Base-by-base conservation (phyloP, 2,797 vertebrate genomes). In the Melanotaenia nigrans region DNA sequence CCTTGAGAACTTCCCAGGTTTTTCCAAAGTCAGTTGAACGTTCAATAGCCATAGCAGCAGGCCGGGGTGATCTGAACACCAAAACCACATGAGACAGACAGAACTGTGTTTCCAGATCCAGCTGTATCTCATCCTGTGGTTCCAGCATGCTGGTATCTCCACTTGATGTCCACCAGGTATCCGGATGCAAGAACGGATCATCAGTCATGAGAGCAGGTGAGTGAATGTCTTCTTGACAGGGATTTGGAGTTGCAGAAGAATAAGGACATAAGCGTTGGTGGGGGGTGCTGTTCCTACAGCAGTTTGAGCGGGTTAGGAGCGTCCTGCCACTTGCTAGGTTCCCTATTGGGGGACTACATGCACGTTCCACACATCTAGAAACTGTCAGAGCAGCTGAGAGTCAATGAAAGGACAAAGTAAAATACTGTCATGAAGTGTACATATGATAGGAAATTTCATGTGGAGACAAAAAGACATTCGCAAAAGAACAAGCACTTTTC, bases 121-220 rank as follows among this genome's bases (percentile, higher is more conserved):
- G 72, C 38, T 77, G 92, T 83, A 97, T 95, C 88, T 94, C 95
- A 35, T 96, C 94, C 63, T 92, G 90, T 51, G 70, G 63, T 45
- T 3, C 51, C 63, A 61, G 55, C 16, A 0, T 2, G 22, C 80
- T 74, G 0, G 83, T 69, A 3, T 87, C 90, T 35, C 88, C 91
- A 35, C 86, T 81, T 8, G 96, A 97, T 59, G 93, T 95, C 96
- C 96, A 97, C 96, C 96, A 97, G 61, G 96, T 96, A 4, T 85
- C 40, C 0, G 95, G 95, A 71, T 95, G 88, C 64, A 89, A 77
- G 86, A 97, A 97, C 71, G 95, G 94, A 71, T 96, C 94, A 0
- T 97, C 96, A 0, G 91, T 93, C 96, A 97, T 97, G 77, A 94
- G 92, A 11, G 91, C 84, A n/a, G 95, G 91, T 24, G 93, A 94